These are phyloP conservation scores for Micronycteris hirsuta DNA, from an alignment of 2,113 vertebrate species.

Conservation along the genomic window DNA sequence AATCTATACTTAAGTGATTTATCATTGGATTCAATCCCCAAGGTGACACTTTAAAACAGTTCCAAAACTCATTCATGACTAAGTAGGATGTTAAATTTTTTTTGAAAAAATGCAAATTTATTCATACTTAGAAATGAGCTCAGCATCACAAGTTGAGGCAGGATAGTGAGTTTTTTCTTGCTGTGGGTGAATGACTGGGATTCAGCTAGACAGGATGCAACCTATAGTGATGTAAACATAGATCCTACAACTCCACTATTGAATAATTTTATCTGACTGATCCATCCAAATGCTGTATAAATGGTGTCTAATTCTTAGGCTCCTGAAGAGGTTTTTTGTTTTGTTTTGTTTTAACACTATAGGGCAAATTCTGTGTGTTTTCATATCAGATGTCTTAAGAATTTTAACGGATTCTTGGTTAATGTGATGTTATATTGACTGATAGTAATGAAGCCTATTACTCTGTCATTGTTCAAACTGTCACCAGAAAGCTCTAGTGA, in stretches of 20 bases:
- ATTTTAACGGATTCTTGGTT: not conserved
- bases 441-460: not conserved
- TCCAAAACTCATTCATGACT: not conserved
- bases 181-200: not conserved
- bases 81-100: not conserved
- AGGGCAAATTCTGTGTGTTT: not conserved
- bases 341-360: no score
- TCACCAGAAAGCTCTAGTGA: not conserved
- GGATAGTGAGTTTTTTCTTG: constrained; percentile 8
- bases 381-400: not conserved
- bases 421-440: not conserved
- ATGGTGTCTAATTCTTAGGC: not conserved
- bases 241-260: not conserved
- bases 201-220: constrained; percentile 15
- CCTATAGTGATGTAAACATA: constrained; percentile 10
- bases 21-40: not conserved
- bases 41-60: not conserved
- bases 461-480: not conserved
- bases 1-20: constrained; percentile 9
- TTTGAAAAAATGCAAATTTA: constrained; percentile 16
- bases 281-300: not conserved
- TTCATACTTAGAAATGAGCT: not conserved
- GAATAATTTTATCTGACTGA: constrained; percentile 47
- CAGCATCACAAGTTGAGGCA: not conserved
- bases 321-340: not conserved